phyloP scores from a whole-genome alignment of 2,888 invertebrate species.

The Pherbina coryleti region DNA sequence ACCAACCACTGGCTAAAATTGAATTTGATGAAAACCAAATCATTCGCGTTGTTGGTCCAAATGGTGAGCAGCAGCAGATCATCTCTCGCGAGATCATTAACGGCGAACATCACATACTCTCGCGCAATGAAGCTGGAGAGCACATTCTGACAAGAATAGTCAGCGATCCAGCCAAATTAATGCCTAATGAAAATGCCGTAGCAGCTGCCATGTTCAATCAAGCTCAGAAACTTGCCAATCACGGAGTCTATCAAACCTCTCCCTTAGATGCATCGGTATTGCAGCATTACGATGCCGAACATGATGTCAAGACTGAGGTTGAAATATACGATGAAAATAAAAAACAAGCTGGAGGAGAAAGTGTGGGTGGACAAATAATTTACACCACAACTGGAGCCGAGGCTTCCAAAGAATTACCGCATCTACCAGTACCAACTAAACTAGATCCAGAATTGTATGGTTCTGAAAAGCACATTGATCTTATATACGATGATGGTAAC shows the following conservation, averaged over 20 bases:
- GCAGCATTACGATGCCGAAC: conserved; percentile 66
- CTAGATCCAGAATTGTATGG: conserved; percentile 69
- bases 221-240: conserved; percentile 66
- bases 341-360: conserved; percentile 54
- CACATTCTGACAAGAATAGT: conserved; percentile 70
- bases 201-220: conserved; percentile 68
- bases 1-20: conserved; percentile 68
- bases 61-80: conserved; percentile 69
- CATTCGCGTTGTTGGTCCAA: conserved; percentile 69
- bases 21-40: conserved; percentile 70
- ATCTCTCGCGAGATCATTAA: conserved; percentile 70
- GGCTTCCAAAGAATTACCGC: conserved; percentile 68
- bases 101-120: conserved; percentile 69
- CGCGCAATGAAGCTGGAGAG: conserved; percentile 70
- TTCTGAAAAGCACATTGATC: conserved; percentile 76
- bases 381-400: conserved; percentile 68
- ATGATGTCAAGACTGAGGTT: conserved; percentile 66
- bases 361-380: conserved; percentile 66
- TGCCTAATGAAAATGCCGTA: conserved; percentile 67
- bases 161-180: conserved; percentile 68
- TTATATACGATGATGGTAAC: conserved; percentile 87
- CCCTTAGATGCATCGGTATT: conserved; percentile 68
- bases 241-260: conserved; percentile 67
- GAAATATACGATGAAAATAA: conserved; percentile 68
- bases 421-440: conserved; percentile 66